Conservation (phyloP, 2,113 vertebrate genomes). For the Seriola rivoliana region DNA sequence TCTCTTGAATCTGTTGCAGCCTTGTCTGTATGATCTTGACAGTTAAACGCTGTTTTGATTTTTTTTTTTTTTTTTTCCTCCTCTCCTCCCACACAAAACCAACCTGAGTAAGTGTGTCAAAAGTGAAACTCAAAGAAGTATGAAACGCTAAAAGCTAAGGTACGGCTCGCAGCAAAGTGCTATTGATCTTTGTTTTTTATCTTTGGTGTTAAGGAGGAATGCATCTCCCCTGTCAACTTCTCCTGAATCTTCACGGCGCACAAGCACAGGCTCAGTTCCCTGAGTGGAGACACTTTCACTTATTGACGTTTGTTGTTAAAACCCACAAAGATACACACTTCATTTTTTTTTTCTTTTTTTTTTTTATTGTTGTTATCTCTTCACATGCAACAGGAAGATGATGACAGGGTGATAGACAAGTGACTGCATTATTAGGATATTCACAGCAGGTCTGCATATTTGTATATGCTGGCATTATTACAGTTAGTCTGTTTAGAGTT, state of each 20-base stretch:
- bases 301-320: conserved; percentile 28
- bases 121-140: conserved; percentile 78
- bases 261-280: not conserved
- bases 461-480: not conserved
- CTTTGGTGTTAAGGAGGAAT: conserved; percentile 68
- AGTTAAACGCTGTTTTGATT: conserved; percentile 15
- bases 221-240: conserved; percentile 58
- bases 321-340: not conserved
- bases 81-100: not conserved
- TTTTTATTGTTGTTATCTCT: not conserved
- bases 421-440: not conserved
- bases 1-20: not conserved
- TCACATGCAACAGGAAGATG: not conserved
- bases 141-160: conserved; percentile 79
- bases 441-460: conserved; percentile 19
- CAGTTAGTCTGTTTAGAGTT: not conserved
- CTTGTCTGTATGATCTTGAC: not conserved
- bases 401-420: not conserved
- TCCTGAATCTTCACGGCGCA: conserved; percentile 61
- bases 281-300: not conserved
- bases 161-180: conserved; percentile 82
- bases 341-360: not conserved
- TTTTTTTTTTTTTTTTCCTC: not conserved
- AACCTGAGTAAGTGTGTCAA: conserved; percentile 72
- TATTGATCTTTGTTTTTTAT: conserved; percentile 73